Evolutionary conservation across 2,113 vertebrate species (phyloP).

Genomic region (Struthidea cinerea): DNA sequence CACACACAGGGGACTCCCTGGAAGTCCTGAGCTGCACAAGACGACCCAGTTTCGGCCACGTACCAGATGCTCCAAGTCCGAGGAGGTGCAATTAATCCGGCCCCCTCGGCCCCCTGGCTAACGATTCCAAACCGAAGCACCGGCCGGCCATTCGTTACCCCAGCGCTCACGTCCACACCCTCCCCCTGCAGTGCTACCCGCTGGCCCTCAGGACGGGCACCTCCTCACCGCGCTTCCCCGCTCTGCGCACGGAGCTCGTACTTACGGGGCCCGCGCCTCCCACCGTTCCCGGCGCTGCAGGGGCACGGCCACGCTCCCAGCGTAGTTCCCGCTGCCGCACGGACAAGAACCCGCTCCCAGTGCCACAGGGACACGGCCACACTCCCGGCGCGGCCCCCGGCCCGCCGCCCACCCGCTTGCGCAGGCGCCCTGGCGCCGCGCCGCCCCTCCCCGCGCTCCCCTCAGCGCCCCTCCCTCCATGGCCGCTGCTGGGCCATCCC

Average conservation of each 20-base stretch:
- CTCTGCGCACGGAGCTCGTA: neutral
- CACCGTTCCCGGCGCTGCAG: neutral
- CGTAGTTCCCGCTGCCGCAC: neutral
- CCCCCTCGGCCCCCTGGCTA: rapidly evolving
- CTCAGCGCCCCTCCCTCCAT: neutral
- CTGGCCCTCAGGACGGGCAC: neutral
- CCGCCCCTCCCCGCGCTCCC: neutral
- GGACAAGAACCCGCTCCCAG: neutral
- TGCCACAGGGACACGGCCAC: rapidly evolving
- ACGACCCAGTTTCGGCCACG: neutral
- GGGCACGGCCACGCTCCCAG: neutral
- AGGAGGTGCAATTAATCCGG: neutral
- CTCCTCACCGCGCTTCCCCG: neutral
- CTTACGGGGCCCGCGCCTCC: neutral
- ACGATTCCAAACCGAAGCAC: neutral
- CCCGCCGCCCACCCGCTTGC: neutral
- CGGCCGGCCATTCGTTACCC: rapidly evolving
- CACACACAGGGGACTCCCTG: neutral
- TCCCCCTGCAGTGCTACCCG: rapidly evolving
- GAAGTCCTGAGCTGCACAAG: neutral
- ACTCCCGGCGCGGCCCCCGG: neutral
- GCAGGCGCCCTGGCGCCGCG: neutral
- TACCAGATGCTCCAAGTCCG: rapidly evolving
- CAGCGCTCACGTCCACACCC: rapidly evolving
- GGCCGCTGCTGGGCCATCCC: rapidly evolving